Percentiles rank a stretch among this genome's conserved stretches.
These are phyloP conservation scores for Synergus gifuensis DNA, from an alignment of 2,888 invertebrate species.

Conservation along the genomic window DNA sequence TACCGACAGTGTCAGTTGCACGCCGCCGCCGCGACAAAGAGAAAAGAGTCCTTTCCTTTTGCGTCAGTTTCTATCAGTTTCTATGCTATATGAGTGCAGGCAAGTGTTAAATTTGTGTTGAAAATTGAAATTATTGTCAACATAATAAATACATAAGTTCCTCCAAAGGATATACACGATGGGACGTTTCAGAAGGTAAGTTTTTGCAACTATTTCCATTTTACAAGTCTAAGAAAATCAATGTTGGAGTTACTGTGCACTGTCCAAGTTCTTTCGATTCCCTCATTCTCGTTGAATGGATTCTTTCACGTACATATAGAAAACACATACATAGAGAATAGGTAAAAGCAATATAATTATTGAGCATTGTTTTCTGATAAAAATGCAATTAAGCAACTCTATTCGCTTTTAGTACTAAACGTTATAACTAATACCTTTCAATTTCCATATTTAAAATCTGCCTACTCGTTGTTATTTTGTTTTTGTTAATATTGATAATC, in stretches of 20 bases:
- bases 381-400: neutral
- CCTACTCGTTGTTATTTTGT: neutral
- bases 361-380: neutral
- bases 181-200: constrained; percentile 69
- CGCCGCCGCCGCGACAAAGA: too few species aligned
- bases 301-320: neutral
- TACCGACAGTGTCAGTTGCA: neutral
- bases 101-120: neutral
- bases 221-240: constrained; percentile 14
- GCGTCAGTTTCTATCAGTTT: neutral
- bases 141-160: neutral
- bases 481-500: neutral
- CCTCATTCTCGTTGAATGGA: neutral
- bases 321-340: too few species aligned
- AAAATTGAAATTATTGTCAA: neutral
- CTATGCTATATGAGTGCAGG: neutral
- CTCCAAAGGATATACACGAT: constrained; percentile 47
- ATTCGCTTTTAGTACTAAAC: neutral
- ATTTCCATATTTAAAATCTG: neutral
- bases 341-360: neutral
- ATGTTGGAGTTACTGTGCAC: constrained; percentile 27
- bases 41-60: neutral
- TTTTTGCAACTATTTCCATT: constrained; percentile 18
- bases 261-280: neutral
- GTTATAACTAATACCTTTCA: neutral